Base-by-base conservation (phyloP, 2,888 invertebrate genomes). In the Melieria omissa region DNA sequence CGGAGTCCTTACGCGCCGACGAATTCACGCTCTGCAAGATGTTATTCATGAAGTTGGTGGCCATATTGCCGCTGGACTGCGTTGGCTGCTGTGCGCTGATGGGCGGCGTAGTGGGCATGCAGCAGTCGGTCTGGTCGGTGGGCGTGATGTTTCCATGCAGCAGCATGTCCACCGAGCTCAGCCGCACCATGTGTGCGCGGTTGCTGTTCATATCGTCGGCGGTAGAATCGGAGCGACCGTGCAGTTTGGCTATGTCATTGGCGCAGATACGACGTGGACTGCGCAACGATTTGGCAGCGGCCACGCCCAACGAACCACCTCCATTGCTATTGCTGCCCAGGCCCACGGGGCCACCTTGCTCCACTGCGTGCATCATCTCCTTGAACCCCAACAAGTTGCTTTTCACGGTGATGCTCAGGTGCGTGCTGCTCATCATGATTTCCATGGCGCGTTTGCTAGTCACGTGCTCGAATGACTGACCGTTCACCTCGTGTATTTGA, bases 401-500 rank as follows among this genome's bases (percentile, higher is more conserved):
- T 88, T 98, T 98, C 65, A 99, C 96, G 70, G 96, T 96, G 79
- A 99, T 95, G 86, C 96, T 95, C 74, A 99, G 89, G 89, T 99
- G 99, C 64, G 98, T 99, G 64, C 97, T 95, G 73, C 96, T 94
- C 77, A 94, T 91, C 14, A 99, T 90, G 75, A 98, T 93, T 88
- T 99, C 98, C 87, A 98, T 89, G 9, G 99, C 98, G 83, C 94
- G 92, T 62, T 93, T 92, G 86, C 96, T 94, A 80, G 93, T 95
- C 63, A 99, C 95, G 88, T 96, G 96, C 83, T 95, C 94, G 86
- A 99, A 97, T 82, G 95, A 97, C 85, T 98, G 96, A 45, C 98
- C 97, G 87, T 99, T 99, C 0, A 99, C 98, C 89, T 98, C 98
- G 78, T 99, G 89, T 75, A 99, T 95, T 89, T 99, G 98, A 89